Evolutionary conservation across 2,113 vertebrate species (phyloP), one percentile per base, ranked within the genome.

Genomic region (Anolis carolinensis): DNA sequence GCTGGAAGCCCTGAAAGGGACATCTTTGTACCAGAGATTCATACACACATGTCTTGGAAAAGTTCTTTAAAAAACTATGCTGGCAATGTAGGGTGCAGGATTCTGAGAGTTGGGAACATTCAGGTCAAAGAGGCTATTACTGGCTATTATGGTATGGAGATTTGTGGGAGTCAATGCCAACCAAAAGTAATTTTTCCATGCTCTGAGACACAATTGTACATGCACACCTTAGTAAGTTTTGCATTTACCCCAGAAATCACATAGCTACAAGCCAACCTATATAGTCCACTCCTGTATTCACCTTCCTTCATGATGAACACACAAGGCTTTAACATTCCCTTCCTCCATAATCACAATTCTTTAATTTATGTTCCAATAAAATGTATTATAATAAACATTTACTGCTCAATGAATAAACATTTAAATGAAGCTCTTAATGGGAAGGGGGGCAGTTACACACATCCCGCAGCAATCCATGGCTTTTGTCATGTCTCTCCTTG

Each of bases 311-410:
- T 95, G 94, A 95, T 95, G 93, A 96, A 96, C 90, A 89, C 83
- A 67, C 78, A 91, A 89, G 94, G 93, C 94, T 95, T 96, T 94
- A 93, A 92, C 85, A 82, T 93, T 95, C 94, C 80, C 93, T 93
- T 91, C 93, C 93, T 8, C 78, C 90, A 90, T 96, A 97, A 97
- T 97, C 96, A 96, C 90, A 89, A 89, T 95, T 93, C 93, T 93
- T 95, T 96, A 96, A 97, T 97, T 96, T 96, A 96, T 95, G 96
- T 94, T 96, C 95, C 95, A 96, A 96, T 96, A 97, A 96, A 96
- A 92, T 32, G 67, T 89, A 94, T 91, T 94, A 95, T 94, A 97
- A 96, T 91, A 95, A 96, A 96, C 90, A 84, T 97, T 96, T 96
- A 95, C 93, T 94, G 93, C 91, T 93, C 90, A 48, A 93, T 96